Conservation (phyloP, 2,888 invertebrate genomes). For the Lithodes maja region DNA sequence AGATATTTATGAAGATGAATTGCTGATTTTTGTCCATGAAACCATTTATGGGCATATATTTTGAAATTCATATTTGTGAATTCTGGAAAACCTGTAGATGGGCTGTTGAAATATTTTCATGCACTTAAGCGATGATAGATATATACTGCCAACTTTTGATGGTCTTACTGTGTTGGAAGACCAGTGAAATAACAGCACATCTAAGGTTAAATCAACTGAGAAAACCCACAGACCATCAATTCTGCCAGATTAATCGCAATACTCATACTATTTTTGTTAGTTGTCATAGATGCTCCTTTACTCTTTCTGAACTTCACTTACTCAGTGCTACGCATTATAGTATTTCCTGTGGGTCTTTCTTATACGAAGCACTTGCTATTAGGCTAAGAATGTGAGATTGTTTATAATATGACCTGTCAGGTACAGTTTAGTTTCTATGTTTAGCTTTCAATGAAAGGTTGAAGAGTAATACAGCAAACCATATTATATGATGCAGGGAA, state of each 20-base stretch:
- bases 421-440: constrained; percentile 64
- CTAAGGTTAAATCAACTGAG: constrained; percentile 48
- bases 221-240: constrained; percentile 64
- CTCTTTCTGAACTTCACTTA: constrained; percentile 60
- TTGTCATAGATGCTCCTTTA: constrained; percentile 63
- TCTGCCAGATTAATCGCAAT: constrained; percentile 66
- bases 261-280: constrained; percentile 68
- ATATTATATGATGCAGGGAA: constrained; percentile 50
- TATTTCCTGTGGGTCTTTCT: constrained; percentile 67
- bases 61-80: constrained; percentile 52
- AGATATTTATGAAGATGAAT: constrained; percentile 54
- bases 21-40: constrained; percentile 22
- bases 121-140: constrained; percentile 43
- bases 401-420: constrained; percentile 62
- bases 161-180: constrained; percentile 36
- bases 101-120: constrained; percentile 57
- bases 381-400: constrained; percentile 68
- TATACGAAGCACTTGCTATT: constrained; percentile 66
- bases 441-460: constrained; percentile 58
- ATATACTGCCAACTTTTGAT: constrained; percentile 48
- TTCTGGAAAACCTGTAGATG: constrained; percentile 43
- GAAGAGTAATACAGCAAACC: constrained; percentile 47
- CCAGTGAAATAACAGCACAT: constrained; percentile 50
- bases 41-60: constrained; percentile 29
- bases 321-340: constrained; percentile 65